Evolutionary conservation across 2,888 invertebrate genomes (phyloP).

Genomic region (Lucinisca nassula): DNA sequence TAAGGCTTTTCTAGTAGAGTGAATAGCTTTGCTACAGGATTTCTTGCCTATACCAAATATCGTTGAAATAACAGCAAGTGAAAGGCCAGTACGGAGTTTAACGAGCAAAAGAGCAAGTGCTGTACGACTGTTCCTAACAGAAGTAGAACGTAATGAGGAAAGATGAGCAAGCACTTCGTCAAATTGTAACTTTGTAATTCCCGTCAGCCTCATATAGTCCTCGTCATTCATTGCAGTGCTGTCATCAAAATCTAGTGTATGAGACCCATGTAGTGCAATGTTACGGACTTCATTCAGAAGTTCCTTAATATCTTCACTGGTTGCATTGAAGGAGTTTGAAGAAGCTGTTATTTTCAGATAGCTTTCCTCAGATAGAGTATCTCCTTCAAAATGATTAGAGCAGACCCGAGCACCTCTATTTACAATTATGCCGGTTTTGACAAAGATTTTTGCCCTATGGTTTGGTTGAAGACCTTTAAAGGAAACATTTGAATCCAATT

Average conservation of each 20-base stretch:
- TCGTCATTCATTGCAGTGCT: background rate
- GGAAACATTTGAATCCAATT: slow-evolving; percentile 37
- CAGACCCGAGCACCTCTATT: background rate
- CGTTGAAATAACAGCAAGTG: slow-evolving; percentile 54
- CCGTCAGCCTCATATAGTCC: slow-evolving; percentile 30
- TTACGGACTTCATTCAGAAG: background rate
- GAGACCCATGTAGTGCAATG: slow-evolving; percentile 5
- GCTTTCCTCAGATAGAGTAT: slow-evolving; percentile 5
- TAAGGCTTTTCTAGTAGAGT: slow-evolving; percentile 41
- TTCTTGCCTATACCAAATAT: slow-evolving; percentile 47
- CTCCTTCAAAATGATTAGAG: slow-evolving; percentile 5
- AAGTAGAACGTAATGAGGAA: slow-evolving; percentile 32
- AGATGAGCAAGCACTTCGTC: slow-evolving; percentile 36
- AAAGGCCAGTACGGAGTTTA: slow-evolving; percentile 51
- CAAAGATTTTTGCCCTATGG: background rate
- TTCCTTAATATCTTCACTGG: background rate
- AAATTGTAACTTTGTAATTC: slow-evolving; percentile 43
- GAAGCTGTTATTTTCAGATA: slow-evolving; percentile 9
- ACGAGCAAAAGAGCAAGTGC: slow-evolving; percentile 52
- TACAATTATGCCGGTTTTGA: background rate
- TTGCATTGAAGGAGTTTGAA: background rate
- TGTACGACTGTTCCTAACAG: slow-evolving; percentile 30
- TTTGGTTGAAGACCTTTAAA: background rate
- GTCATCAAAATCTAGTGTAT: slow-evolving; percentile 39
- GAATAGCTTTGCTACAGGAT: slow-evolving; percentile 50